Percentiles rank a stretch among this genome's conserved stretches.
Conservation (phyloP, 2,113 vertebrate genomes). For the Muscicapa adusta region DNA sequence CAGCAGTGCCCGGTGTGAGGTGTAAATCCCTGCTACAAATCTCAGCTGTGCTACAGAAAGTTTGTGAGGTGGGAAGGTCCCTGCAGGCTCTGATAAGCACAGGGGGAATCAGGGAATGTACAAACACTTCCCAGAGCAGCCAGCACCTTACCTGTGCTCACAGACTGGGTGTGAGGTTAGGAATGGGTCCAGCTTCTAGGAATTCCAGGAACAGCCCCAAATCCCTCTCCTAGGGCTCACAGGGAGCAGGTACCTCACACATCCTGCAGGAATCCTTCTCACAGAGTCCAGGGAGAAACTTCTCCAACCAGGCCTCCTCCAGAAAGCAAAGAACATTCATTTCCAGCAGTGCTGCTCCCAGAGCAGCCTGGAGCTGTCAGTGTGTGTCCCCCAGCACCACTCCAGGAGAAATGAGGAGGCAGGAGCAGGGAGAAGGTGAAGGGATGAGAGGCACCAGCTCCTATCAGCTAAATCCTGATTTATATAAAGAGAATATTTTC, state of each 20-base stretch:
- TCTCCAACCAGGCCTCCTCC: background rate
- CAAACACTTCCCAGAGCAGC: background rate
- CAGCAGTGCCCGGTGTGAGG: accelerated
- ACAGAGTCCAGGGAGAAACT: background rate
- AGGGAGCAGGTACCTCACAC: accelerated
- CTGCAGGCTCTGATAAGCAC: accelerated
- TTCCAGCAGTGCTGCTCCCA: too few species aligned
- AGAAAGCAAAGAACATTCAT: accelerated
- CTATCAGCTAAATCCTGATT: background rate
- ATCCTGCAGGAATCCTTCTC: background rate
- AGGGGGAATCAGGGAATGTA: accelerated
- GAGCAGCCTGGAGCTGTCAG: background rate
- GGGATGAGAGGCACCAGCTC: background rate
- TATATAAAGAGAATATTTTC: background rate
- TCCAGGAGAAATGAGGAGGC: accelerated
- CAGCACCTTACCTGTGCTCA: accelerated
- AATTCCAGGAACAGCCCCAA: background rate
- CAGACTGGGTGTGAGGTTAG: accelerated
- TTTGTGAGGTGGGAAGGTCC: background rate
- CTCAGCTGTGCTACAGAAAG: accelerated
- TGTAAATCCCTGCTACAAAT: accelerated
- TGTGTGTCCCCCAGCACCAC: accelerated
- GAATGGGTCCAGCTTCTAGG: background rate
- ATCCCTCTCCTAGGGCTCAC: background rate
- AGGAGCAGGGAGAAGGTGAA: background rate